Evolutionary conservation across 2,888 invertebrate species (phyloP), one percentile per base, ranked within the genome.

Genomic region (Geophilus truncorum): DNA sequence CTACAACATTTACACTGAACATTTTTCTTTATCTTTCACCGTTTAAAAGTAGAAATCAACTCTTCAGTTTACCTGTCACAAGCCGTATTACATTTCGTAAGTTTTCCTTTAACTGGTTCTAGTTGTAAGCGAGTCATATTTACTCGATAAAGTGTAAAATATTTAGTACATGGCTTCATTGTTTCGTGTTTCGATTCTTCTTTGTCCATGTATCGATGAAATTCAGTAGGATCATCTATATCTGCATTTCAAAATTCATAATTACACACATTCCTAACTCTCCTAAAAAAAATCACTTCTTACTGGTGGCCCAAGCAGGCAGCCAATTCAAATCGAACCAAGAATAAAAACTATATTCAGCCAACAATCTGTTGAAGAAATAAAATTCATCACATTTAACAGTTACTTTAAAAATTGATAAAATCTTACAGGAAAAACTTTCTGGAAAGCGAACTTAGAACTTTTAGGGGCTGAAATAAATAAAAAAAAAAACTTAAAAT

Each of bases 61-160:
- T 25, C 28, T n/a, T 7, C 18, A n/a, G 10, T 4, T 36, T 36
- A 80, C 80, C 80, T 80, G 76, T 80, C 80, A 36, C 80, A 80
- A 36, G 62, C 34, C 12, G 70, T 75, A 80, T 80, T 80, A 34
- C 80, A 80, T 40, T 75, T 80, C 3, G 32, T 75, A 12, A 80
- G 34, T 25, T 75, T 80, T 18, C 34, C 80, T 40, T 80, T 80
- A 28, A 80, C 21, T 7, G 80, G 80, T 36, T 80, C 34, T 51
- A 80, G 18, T 9, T 80, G 70, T 15, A 80, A 21, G n/a, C 51
- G 79, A 23, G 18, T 23, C n/a, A 75, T n/a, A 30, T 80, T 80
- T 2, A 80, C 23, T 7, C 80, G 80, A 21, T 80, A 80, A 21
- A 80, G 40, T 1, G 80, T 80, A 36, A 75, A 80, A 18, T 80